These are phyloP conservation scores for Mus musculus DNA, from an alignment of 2,113 vertebrate genomes.

Conservation along the genomic window GRCm39 chr15:61618001-61618500, in stretches of 20 bases:
- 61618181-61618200: too few species aligned
- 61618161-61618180: neutral
- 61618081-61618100: neutral
- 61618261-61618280: neutral
- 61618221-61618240: neutral
- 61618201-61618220: neutral
- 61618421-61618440: neutral
- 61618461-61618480: neutral
- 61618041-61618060: neutral
- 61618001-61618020: neutral
- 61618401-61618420: neutral
- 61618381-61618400: neutral
- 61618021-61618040: neutral
- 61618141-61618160: neutral
- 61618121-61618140: neutral
- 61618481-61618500: neutral
- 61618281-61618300: neutral
- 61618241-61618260: too few species aligned
- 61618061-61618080: neutral
- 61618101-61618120: neutral
- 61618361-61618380: neutral
- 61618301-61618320: neutral
- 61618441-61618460: too few species aligned
- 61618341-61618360: neutral
- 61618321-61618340: neutral